Percentiles rank a stretch among this genome's conserved stretches.
Conservation (phyloP, 2,888 invertebrate species). For the Conus canariensis region DNA sequence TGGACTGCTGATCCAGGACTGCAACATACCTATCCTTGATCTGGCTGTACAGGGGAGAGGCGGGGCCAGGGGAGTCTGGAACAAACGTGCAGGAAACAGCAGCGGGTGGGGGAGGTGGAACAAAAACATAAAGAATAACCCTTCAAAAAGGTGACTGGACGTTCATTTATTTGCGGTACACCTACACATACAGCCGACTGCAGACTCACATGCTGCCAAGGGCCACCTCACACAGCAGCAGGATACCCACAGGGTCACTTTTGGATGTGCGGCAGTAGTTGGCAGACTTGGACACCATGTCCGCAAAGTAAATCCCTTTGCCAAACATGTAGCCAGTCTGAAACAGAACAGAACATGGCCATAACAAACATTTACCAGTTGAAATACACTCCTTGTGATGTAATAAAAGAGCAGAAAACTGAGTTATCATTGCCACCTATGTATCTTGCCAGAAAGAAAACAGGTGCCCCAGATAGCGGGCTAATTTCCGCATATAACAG, state of each 20-base stretch:
- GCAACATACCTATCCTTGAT: too few species aligned
- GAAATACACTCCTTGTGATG: not conserved
- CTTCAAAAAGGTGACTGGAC: too few species aligned
- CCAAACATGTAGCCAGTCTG: slow-evolving; percentile 92
- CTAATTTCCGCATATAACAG: too few species aligned
- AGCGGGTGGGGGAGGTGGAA: too few species aligned
- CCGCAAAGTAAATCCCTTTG: slow-evolving; percentile 97
- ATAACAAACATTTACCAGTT: not conserved
- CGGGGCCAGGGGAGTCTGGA: too few species aligned
- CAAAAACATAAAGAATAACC: too few species aligned
- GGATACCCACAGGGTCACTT: slow-evolving; percentile 87
- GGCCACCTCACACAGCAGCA: slow-evolving; percentile 95
- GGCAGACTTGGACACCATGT: slow-evolving; percentile 99
- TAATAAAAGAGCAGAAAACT: not conserved
- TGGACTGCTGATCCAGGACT: too few species aligned
- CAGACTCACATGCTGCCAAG: slow-evolving; percentile 91
- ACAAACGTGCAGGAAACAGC: too few species aligned
- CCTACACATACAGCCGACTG: too few species aligned
- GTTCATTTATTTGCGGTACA: too few species aligned
- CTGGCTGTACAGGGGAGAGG: too few species aligned
- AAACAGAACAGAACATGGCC: slow-evolving; percentile 51
- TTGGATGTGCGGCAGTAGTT: slow-evolving; percentile 93
- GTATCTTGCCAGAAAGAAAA: not conserved
- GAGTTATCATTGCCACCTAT: not conserved
- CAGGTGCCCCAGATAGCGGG: too few species aligned